Base-by-base conservation (phyloP, 1,140 invertebrate species). In the Hermetia illucens region DNA sequence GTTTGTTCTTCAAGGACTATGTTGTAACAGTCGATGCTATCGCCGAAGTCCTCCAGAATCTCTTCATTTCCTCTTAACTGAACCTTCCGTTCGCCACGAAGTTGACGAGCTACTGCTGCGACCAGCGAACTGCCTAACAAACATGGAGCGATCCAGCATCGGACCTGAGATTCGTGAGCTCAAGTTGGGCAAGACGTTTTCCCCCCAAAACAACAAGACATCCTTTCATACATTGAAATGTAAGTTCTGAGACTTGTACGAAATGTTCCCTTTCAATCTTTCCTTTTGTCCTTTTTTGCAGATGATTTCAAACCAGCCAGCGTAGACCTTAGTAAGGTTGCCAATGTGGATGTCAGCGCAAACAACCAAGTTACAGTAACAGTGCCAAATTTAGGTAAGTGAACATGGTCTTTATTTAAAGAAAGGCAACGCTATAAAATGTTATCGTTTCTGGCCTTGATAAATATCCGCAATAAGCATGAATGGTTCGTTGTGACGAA, bases 251-350 rank as follows among this genome's bases (percentile, higher is more conserved):
- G 34, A 8, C 31, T 33, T n/a, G 31, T 15, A 8, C n/a, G 6
- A 33, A 15, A 9, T 8, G 5, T 9, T 33, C 17, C 31, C 27
- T 5, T 18, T 34, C 17, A 19, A 30, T 41, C 33, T 38, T 12
- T 40, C 16, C 9, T 36, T 15, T 31, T 8, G 6, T 1, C 1
- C 22, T 30, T 36, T 46, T 44, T 73, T 75, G 36, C 62, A 92
- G 87, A 89, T 84, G 91, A 97, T 66, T 97, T 97, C 59, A 95
- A 95, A 62, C 91, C 92, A 52, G 91, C 91, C 2, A 94, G 89
- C 53, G 86, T 95, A 25, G 91, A 95, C 64, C 77, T 82, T 12
- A 83, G 77, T 41, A 87, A 94, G 67, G 80, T 83, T 63, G 88
- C 89, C 16, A 79, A 71, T 16, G 75, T 97, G 18, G 86, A 93